phyloP scores from a whole-genome alignment of 2,797 vertebrate genomes.

The Acestrorhynchus altus region DNA sequence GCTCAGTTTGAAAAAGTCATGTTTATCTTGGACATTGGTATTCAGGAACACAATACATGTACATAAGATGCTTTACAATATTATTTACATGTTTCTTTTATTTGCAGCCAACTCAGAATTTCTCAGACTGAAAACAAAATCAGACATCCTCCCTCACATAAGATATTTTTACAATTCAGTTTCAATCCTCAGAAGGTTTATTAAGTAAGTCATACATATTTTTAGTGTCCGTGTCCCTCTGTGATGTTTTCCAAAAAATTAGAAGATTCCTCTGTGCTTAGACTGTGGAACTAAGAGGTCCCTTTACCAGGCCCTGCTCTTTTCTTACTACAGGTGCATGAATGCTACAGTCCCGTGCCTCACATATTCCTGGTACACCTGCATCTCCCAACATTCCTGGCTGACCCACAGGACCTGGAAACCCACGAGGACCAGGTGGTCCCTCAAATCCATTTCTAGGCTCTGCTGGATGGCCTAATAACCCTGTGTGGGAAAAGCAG shows the following conservation, averaged over 20 bases:
- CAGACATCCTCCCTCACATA: constrained; percentile 13
- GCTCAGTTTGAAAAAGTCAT: constrained; percentile 55
- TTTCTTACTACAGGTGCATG: constrained; percentile 73
- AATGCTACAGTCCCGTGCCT: constrained; percentile 78
- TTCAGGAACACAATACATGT: constrained; percentile 66
- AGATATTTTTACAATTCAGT: background rate
- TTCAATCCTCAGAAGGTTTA: constrained; percentile 21
- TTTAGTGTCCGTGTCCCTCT: background rate
- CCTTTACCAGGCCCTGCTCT: constrained; percentile 79
- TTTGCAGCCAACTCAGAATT: constrained; percentile 53
- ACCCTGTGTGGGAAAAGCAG: constrained; percentile 63
- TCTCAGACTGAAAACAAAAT: constrained; percentile 44
- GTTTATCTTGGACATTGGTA: constrained; percentile 70
- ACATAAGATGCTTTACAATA: constrained; percentile 73
- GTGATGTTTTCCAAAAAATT: constrained; percentile 13
- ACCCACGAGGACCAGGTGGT: constrained; percentile 67
- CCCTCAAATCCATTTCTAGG: constrained; percentile 72
- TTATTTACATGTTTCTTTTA: constrained; percentile 76
- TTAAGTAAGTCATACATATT: background rate
- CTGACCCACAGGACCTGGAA: constrained; percentile 69
- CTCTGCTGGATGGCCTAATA: constrained; percentile 72
- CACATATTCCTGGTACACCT: constrained; percentile 75
- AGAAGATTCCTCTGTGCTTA: constrained; percentile 52
- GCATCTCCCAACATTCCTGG: constrained; percentile 61
- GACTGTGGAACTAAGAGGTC: constrained; percentile 66